Base-by-base conservation (phyloP, 2,113 vertebrate genomes). In the Pterocles burchelli region DNA sequence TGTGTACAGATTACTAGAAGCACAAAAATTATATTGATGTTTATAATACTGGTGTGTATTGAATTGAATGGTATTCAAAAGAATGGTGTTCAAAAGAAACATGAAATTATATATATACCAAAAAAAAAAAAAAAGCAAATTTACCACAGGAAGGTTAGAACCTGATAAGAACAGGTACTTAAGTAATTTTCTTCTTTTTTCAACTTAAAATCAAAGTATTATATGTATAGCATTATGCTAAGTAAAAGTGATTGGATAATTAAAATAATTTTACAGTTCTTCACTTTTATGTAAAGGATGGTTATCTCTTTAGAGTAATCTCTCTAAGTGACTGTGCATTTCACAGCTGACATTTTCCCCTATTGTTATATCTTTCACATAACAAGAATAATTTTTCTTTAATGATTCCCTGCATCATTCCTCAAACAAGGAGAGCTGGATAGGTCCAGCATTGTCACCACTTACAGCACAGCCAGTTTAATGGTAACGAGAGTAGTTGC, bases 31-130 rank as follows among this genome's bases (percentile, higher is more conserved):
- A 36, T 43, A 68, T 70, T 45, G 22, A 83, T 92, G 48, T 54
- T 75, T 94, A 48, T 92, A 85, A 82, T 54, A 91, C 87, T 45
- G 66, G 34, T 70, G 88, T 38, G n/a, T 91, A 79, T 54, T 93
- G 73, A 95, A 66, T 38, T 36, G 45, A 90, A 90, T 31, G 6
- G 7, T 31, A 41, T 75, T 75, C 36, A 52, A 13, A 33, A 96
- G 75, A 74, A 68, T 7, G 6, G 11, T 86, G 38, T 85, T 93
- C 76, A 90, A 95, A 96, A 70, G 43, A 76, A 81, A 79, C 28
- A 80, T 72, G 24, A 93, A 87, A 82, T 86, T 61, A 61, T 36
- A 79, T 55, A n/a, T 24, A 7, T 46, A 41, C 38, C 38, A 43
- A 62, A 72, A 62, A 70, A 43, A 62, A 72, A 62, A 70, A 81